A percentile compares a stretch with the other conserved stretches of the same genome.
Evolutionary conservation across 1,140 invertebrate species (phyloP).

Genomic region (Procambarus clarkii): DNA sequence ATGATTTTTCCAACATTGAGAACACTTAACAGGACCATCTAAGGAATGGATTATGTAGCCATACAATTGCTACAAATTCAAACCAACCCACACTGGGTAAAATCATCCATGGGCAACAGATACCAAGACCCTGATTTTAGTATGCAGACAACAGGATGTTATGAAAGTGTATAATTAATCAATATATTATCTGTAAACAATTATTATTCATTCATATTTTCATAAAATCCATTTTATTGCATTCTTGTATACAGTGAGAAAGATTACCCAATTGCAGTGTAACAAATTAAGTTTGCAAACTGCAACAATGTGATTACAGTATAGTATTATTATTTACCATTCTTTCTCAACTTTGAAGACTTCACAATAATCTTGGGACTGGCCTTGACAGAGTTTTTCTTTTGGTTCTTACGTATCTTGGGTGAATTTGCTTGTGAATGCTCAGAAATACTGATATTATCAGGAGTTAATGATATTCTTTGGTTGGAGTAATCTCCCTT

Average conservation of each 20-base stretch:
- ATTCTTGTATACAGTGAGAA: neutral
- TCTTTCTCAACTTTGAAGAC: slow-evolving; percentile 22
- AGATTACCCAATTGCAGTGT: neutral
- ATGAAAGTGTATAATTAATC: neutral
- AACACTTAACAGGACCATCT: too few species aligned
- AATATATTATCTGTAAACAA: slow-evolving; percentile 3
- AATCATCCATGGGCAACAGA: too few species aligned
- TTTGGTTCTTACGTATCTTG: slow-evolving; percentile 23
- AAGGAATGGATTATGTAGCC: too few species aligned
- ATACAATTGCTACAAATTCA: too few species aligned
- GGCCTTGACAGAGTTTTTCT: slow-evolving; percentile 29
- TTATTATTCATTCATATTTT: neutral
- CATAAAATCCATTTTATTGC: neutral
- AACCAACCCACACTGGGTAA: too few species aligned
- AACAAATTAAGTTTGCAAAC: neutral
- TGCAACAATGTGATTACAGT: neutral
- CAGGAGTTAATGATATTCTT: slow-evolving; percentile 53
- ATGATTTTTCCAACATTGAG: too few species aligned
- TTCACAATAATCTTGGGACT: slow-evolving; percentile 42
- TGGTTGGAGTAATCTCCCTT: slow-evolving; percentile 28
- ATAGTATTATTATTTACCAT: slow-evolving; percentile 40
- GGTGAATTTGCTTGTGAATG: slow-evolving; percentile 52
- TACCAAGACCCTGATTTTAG: too few species aligned
- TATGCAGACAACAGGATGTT: too few species aligned
- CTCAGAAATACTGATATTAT: slow-evolving; percentile 44